Evolutionary conservation across 1,140 invertebrate species (phyloP).

Genomic region (Pseudachorutes palmiensis): DNA sequence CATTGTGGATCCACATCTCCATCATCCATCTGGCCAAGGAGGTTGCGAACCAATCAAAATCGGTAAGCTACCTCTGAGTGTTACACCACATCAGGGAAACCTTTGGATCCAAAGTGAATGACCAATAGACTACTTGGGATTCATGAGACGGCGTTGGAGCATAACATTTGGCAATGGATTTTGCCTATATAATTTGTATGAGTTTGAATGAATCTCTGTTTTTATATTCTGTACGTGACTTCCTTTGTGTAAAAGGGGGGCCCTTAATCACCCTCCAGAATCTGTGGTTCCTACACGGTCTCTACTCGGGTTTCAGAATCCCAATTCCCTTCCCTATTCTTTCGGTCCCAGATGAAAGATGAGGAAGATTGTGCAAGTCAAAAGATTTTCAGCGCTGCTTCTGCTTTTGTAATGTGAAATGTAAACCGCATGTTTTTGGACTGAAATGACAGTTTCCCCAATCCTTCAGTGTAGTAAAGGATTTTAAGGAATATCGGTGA

Average conservation of each 20-base stretch:
- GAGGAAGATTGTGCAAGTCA: background rate
- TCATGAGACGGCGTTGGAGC: background rate
- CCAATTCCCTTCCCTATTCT: background rate
- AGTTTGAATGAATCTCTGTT: background rate
- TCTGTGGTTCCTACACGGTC: background rate
- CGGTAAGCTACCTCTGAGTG: slow-evolving; percentile 20
- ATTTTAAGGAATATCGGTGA: background rate
- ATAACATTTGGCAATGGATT: background rate
- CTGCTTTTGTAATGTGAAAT: background rate
- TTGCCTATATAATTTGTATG: background rate
- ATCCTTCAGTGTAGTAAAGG: background rate
- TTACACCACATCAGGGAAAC: background rate
- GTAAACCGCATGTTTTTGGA: background rate
- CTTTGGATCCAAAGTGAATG: background rate
- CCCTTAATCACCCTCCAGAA: background rate
- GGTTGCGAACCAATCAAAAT: slow-evolving; percentile 36
- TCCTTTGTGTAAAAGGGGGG: background rate
- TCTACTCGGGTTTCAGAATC: background rate
- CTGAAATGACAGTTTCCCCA: background rate
- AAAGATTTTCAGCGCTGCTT: background rate
- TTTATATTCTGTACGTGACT: background rate
- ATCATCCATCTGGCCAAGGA: slow-evolving; percentile 20
- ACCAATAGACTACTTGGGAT: background rate
- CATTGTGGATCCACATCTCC: slow-evolving; percentile 17
- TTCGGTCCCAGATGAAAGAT: background rate